Conservation (phyloP, 2,113 vertebrate species). For the Erythrolamprus reginae region DNA sequence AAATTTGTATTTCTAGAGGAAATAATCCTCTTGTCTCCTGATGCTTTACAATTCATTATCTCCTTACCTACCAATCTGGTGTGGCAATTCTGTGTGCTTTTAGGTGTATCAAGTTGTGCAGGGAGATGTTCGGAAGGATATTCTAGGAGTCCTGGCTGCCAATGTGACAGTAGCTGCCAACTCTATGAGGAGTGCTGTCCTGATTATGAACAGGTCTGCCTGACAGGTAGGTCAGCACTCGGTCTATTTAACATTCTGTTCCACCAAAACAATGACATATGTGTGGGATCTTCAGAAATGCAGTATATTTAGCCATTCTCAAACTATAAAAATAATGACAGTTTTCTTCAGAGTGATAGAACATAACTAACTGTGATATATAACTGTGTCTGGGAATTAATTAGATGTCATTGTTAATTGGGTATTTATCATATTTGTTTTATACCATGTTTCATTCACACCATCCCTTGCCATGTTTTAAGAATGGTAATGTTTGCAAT, state of each 20-base stretch:
- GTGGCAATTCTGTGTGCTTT: conserved; percentile 64
- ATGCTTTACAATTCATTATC: not conserved
- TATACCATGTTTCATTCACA: not conserved
- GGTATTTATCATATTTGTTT: not conserved
- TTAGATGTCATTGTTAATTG: not conserved
- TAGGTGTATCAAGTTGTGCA: conserved; percentile 81
- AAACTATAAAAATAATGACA: not conserved
- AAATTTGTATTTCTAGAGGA: not conserved
- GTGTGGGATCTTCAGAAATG: not conserved
- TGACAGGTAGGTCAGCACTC: conserved; percentile 72
- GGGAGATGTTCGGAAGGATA: conserved; percentile 86
- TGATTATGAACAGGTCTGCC: conserved; percentile 83
- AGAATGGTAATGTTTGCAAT: not conserved
- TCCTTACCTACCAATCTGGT: not conserved
- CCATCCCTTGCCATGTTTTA: not conserved
- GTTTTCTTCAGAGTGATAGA: not conserved
- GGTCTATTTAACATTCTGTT: not conserved
- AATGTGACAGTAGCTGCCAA: conserved; percentile 90
- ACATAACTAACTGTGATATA: not conserved
- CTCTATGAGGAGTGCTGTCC: conserved; percentile 86
- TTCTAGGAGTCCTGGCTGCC: conserved; percentile 81
- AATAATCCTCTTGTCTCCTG: not conserved
- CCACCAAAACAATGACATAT: not conserved
- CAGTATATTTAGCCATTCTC: not conserved
- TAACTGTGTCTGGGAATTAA: not conserved